Evolutionary conservation across 2,797 vertebrate species (phyloP).

Genomic region (Euthynnus affinis): DNA sequence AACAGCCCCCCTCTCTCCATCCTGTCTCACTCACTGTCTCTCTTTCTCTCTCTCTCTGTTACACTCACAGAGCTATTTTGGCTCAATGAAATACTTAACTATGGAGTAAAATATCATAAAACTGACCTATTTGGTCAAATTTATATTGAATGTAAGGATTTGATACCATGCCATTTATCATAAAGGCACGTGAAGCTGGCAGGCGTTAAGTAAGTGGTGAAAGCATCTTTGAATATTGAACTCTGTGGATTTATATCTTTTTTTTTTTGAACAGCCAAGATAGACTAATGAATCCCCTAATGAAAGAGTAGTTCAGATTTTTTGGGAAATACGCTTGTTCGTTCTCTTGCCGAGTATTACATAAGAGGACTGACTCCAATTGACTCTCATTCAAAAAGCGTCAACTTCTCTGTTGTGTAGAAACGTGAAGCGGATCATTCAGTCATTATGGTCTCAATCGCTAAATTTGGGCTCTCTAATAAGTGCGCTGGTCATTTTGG

Average conservation of each 20-base stretch:
- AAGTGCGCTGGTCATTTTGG: not conserved
- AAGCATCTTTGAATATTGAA: constrained; percentile 43
- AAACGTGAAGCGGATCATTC: too few species aligned
- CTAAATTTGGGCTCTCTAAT: not conserved
- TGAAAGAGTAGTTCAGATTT: constrained; percentile 25
- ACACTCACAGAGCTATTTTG: constrained; percentile 52
- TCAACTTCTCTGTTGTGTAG: too few species aligned
- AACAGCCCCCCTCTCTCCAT: constrained; percentile 40
- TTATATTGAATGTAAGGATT: constrained; percentile 55
- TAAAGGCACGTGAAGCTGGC: constrained; percentile 44
- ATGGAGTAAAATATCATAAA: constrained; percentile 69
- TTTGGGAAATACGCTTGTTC: not conserved
- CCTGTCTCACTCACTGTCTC: constrained; percentile 21
- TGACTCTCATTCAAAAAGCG: not conserved
- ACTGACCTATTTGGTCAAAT: constrained; percentile 56
- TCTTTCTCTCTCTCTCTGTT: constrained; percentile 11
- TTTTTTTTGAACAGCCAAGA: constrained; percentile 26
- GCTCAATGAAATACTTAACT: constrained; percentile 67
- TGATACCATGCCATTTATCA: constrained; percentile 59
- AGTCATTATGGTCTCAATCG: too few species aligned
- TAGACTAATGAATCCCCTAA: constrained; percentile 34
- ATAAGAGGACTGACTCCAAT: constrained; percentile 21
- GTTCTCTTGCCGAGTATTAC: constrained; percentile 20
- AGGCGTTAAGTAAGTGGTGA: constrained; percentile 16
- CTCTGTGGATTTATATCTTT: constrained; percentile 22